Conservation (phyloP, 2,888 invertebrate genomes). For the Euproctis similis region DNA sequence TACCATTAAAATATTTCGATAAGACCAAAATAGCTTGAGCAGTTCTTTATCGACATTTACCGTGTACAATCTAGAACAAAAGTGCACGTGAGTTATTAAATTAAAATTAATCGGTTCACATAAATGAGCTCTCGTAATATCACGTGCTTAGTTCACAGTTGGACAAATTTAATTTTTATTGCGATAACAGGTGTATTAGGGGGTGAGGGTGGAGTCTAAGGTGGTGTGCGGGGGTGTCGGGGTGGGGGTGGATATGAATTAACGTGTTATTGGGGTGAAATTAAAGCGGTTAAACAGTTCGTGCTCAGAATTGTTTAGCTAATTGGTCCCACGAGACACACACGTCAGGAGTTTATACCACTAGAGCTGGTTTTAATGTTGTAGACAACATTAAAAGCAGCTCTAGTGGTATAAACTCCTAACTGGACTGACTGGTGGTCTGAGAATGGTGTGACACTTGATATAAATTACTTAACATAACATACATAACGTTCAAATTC, state of each 20-base stretch:
- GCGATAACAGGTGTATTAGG: slow-evolving; percentile 18
- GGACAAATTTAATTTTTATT: slow-evolving; percentile 46
- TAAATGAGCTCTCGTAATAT: slow-evolving; percentile 20
- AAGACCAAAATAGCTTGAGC: slow-evolving; percentile 9
- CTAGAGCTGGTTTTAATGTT: slow-evolving; percentile 10
- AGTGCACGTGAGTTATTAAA: slow-evolving; percentile 12
- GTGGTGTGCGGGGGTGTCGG: slow-evolving; percentile 13
- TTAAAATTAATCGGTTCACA: slow-evolving; percentile 16
- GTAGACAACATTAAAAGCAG: no score
- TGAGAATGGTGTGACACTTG: no score
- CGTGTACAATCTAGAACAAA: slow-evolving; percentile 6
- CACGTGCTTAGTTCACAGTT: slow-evolving; percentile 24
- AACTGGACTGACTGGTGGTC: no score
- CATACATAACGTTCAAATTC: no score
- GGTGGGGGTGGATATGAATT: slow-evolving; percentile 29
- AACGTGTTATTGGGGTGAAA: slow-evolving; percentile 52
- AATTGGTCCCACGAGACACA: slow-evolving; percentile 50
- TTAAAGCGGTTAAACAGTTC: slow-evolving; percentile 50
- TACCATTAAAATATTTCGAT: slow-evolving; percentile 3
- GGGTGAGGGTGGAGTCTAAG: slow-evolving; percentile 5
- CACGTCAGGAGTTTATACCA: slow-evolving; percentile 19
- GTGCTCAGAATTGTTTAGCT: slow-evolving; percentile 44
- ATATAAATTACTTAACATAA: no score
- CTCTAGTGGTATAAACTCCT: no score
- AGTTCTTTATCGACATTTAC: slow-evolving; percentile 5